phyloP scores from a whole-genome alignment of 2,888 invertebrate genomes.

The Nephrotoma flavescens region DNA sequence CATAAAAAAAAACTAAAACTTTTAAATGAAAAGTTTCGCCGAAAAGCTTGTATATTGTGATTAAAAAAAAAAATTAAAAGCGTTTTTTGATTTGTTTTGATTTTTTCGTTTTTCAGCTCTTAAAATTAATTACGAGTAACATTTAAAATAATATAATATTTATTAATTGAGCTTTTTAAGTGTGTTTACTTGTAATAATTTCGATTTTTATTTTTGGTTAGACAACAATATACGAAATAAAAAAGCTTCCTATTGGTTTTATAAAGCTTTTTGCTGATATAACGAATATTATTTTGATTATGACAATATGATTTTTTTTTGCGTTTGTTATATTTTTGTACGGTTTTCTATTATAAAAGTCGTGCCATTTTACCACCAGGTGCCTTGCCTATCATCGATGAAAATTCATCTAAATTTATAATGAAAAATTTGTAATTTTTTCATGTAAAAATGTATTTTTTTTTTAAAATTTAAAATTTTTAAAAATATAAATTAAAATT shows the following conservation, averaged over 20 bases:
- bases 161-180: not conserved
- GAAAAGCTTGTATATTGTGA: not conserved
- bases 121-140: not conserved
- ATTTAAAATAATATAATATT: not conserved
- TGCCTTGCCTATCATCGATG: conserved; percentile 33
- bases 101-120: not conserved
- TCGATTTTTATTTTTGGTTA: not conserved
- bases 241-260: not conserved
- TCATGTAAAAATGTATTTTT: not conserved
- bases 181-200: not conserved
- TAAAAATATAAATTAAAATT: not conserved
- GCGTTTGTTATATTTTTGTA: not conserved
- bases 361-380: conserved; percentile 33
- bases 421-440: not conserved
- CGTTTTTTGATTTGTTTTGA: not conserved
- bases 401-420: conserved; percentile 30
- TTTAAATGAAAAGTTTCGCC: not conserved
- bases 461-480: not conserved
- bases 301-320: not conserved
- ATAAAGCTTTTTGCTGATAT: not conserved
- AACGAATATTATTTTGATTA: not conserved
- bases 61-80: not conserved
- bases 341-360: conserved; percentile 22
- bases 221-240: not conserved
- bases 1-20: not conserved